phyloP scores from a whole-genome alignment of 2,888 invertebrate species.

The Pheosia gnoma region DNA sequence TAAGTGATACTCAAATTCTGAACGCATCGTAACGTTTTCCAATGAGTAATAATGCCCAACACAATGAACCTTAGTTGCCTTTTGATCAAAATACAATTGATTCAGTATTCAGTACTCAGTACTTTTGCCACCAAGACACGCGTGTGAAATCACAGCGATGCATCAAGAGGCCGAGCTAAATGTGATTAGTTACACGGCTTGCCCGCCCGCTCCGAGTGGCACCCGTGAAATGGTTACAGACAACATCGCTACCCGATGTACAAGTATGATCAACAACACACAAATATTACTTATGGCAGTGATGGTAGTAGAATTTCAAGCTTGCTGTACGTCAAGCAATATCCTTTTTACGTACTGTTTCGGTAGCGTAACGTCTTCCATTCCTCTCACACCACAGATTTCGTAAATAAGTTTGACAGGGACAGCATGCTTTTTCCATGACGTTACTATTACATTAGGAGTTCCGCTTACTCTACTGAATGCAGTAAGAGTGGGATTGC shows the following conservation, averaged over 20 bases:
- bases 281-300: slow-evolving; percentile 6
- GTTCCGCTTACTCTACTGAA: too few species aligned
- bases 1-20: too few species aligned
- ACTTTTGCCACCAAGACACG: slow-evolving; percentile 18
- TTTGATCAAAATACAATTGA: background rate
- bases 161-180: slow-evolving; percentile 34
- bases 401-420: too few species aligned
- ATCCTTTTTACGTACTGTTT: too few species aligned
- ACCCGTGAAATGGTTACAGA: slow-evolving; percentile 46
- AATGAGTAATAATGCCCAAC: too few species aligned
- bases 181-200: slow-evolving; percentile 34
- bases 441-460: too few species aligned
- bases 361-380: too few species aligned
- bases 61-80: background rate
- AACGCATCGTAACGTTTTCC: too few species aligned
- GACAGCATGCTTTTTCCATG: too few species aligned
- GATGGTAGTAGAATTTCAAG: background rate
- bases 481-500: too few species aligned
- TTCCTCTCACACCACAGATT: too few species aligned
- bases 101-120: background rate
- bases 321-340: too few species aligned
- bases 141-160: slow-evolving; percentile 38
- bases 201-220: slow-evolving; percentile 35
- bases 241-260: slow-evolving; percentile 20
- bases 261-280: background rate